Evolutionary conservation across 2,113 vertebrate genomes (phyloP).

Genomic region (Martes martes): DNA sequence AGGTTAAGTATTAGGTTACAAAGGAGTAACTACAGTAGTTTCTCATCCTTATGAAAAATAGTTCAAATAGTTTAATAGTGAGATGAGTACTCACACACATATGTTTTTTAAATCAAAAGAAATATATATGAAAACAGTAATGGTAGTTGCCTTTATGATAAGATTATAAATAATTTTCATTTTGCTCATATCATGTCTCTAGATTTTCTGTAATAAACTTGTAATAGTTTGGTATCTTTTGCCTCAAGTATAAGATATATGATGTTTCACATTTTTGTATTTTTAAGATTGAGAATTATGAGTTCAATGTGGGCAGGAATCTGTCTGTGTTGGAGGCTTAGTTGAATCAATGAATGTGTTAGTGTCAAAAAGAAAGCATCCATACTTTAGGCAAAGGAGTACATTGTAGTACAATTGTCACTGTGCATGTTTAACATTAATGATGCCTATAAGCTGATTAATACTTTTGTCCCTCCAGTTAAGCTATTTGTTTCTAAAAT

Average conservation of each 20-base stretch:
- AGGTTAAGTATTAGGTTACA: not conserved
- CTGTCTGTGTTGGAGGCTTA: not conserved
- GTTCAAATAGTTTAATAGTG: not conserved
- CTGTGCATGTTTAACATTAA: not conserved
- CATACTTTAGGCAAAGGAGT: not conserved
- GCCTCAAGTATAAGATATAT: not conserved
- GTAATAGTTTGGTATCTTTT: not conserved
- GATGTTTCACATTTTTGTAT: not conserved
- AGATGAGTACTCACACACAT: not conserved
- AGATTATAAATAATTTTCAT: not conserved
- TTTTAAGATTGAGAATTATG: not conserved
- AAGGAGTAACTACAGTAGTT: not conserved
- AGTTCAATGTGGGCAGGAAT: not conserved
- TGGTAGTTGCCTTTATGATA: not conserved
- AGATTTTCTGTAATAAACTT: not conserved
- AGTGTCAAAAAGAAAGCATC: slow-evolving; percentile 16
- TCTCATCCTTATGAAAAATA: not conserved
- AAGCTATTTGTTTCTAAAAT: not conserved
- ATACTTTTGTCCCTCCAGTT: not conserved
- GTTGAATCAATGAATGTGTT: not conserved
- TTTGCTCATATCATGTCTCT: not conserved
- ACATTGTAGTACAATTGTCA: not conserved
- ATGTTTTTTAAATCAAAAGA: not conserved
- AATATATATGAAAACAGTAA: not conserved
- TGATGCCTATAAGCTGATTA: not conserved